phyloP scores from a whole-genome alignment of 2,797 vertebrate genomes.

The Buceros bicornis region DNA sequence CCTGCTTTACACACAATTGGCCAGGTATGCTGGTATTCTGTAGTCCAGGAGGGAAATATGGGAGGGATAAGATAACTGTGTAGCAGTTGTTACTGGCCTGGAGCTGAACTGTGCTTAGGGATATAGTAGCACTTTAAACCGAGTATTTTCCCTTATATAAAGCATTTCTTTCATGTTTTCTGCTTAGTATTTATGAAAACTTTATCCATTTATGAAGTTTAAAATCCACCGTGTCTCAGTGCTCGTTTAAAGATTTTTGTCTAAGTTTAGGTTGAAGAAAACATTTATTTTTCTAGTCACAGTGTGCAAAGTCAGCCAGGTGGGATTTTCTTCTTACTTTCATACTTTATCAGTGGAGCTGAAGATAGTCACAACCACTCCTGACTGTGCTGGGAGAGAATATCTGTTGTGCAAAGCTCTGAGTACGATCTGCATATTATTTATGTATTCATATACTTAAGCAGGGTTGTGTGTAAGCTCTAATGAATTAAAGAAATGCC shows the following conservation, averaged over 20 bases:
- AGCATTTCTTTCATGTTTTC: neutral
- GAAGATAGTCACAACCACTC: neutral
- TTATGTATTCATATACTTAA: neutral
- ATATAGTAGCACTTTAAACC: neutral
- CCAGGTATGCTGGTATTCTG: neutral
- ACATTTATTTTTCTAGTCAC: neutral
- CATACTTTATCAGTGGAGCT: neutral
- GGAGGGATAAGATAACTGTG: neutral
- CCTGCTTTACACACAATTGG: neutral
- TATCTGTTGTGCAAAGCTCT: neutral
- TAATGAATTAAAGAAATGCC: conserved; percentile 17
- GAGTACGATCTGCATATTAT: neutral
- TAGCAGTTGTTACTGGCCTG: neutral
- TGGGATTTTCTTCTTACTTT: neutral
- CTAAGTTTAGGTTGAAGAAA: neutral
- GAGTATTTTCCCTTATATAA: neutral
- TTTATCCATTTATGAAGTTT: neutral
- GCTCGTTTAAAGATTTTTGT: neutral
- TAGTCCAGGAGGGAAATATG: neutral
- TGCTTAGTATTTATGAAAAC: neutral
- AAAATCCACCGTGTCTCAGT: neutral
- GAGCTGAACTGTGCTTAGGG: neutral
- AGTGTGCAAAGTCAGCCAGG: neutral
- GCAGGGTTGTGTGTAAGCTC: neutral
- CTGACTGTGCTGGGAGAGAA: neutral